Base-by-base conservation (phyloP, 2,113 vertebrate species). In the Lanius collurio region DNA sequence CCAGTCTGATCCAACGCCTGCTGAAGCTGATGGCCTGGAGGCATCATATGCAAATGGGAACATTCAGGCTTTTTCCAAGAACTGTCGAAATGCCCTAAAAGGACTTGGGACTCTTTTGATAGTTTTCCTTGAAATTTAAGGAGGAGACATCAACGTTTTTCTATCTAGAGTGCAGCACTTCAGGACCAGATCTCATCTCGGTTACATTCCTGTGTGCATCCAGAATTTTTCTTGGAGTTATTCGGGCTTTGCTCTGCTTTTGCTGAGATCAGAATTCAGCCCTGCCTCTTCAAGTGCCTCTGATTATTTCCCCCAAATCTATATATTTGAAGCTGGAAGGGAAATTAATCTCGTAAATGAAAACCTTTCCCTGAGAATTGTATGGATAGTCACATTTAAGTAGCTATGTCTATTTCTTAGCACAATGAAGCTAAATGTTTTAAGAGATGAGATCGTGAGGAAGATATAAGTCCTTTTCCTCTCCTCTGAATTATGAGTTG, bases 11-110 rank as follows among this genome's bases (percentile, higher is more conserved):
- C 69, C 73, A 3, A 1, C 2, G 35, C 62, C 33, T 21, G 49
- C 76, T 39, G 57, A 42, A 91, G 67, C 33, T 21, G 74, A 65
- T 89, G 93, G 95, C 94, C 94, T 64, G 81, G 21, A 80, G 94
- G 93, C 95, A 93, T 65, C 62, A 0, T 10, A 53, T 37, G 94
- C 65, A 68, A 89, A 81, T 17, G 2, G 16, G 8, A 53, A 52
- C 86, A 22, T 1, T 21, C n/a, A 59, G 41, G 9, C 30, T 91
- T 68, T 41, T 69, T 69, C 59, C 53, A 41, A 76, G 79, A 88
- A 3, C 69, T 12, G 70, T n/a, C 63, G 67, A 65, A 76, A 56
- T 64, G 84, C 57, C 57, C 93, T 70, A 3, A 53, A 68, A 76
- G 31, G 35, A 27, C 18, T 35, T 14, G 28, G 22, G 50, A 31